These are phyloP conservation scores for Deilephila elpenor DNA, from an alignment of 2,888 invertebrate genomes.

Conservation along the genomic window DNA sequence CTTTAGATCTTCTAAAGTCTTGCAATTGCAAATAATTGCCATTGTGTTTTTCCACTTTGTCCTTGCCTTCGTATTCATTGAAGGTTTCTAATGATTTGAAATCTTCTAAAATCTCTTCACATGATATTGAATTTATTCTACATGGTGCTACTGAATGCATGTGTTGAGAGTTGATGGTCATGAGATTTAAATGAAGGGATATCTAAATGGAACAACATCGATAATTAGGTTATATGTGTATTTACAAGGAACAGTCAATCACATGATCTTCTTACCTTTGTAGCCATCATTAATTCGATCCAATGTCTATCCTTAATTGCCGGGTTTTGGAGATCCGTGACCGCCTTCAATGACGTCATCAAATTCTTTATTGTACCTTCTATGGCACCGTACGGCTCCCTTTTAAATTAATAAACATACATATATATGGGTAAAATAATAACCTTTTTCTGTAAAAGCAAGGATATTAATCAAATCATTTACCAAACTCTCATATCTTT, in stretches of 20 bases:
- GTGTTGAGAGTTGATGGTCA: constrained; percentile 59
- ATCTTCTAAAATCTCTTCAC: constrained; percentile 65
- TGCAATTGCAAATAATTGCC: constrained; percentile 57
- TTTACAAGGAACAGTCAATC: constrained; percentile 21
- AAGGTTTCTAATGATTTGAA: constrained; percentile 61
- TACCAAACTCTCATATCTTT: constrained; percentile 91
- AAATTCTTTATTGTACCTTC: constrained; percentile 95
- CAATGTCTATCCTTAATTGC: constrained; percentile 97
- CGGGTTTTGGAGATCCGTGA: constrained; percentile 97
- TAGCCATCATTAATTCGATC: constrained; percentile 96
- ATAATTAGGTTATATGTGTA: constrained; percentile 29
- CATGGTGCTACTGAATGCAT: constrained; percentile 47
- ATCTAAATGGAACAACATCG: constrained; percentile 62
- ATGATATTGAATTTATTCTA: constrained; percentile 45
- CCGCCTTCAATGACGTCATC: constrained; percentile 95
- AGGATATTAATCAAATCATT: constrained; percentile 22
- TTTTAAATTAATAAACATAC: constrained; percentile 41
- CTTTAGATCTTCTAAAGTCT: constrained; percentile 68
- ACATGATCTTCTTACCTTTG: constrained; percentile 85
- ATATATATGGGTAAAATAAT: neutral
- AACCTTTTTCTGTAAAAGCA: neutral
- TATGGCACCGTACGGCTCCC: constrained; percentile 92
- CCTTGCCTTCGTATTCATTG: constrained; percentile 34
- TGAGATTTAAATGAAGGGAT: constrained; percentile 59
- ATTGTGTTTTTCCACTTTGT: constrained; percentile 37